Base-by-base conservation (phyloP, 2,797 vertebrate species). In the Pangasius mekongensis region DNA sequence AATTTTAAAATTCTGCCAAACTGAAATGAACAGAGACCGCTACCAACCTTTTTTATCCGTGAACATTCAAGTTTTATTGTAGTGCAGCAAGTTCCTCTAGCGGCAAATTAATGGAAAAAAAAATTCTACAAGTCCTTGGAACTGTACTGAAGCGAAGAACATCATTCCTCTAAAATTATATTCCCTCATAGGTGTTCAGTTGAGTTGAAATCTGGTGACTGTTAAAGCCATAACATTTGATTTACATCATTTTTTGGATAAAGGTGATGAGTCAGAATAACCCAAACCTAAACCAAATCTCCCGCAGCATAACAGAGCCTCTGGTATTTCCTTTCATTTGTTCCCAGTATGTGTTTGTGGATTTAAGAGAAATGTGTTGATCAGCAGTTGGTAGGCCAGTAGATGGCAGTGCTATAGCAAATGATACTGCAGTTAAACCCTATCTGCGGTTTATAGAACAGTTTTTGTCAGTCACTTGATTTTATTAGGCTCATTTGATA, bases 381-480 rank as follows among this genome's bases (percentile, higher is more conserved):
- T 22, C 47, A 85, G 36, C 39, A 58, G 47, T 74, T 86, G 90
- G 87, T 81, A 91, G 83, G 0, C 94, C 94, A 95, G 74, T 87
- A 95, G 95, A 60, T 93, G 94, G 88, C 94, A 93, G 91, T 89
- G 83, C 47, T 87, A 2, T 27, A 22, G 20, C 64, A 89, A n/a
- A n/a, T 83, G 47, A 56, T n/a, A 18, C 30, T n/a, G 43, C n/a
- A 83, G 62, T 84, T 64, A 10, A 16, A 2, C 49, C 16, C 27
- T 24, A 9, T 52, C 10, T 13, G 20, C 80, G 24, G 18, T 36
- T 58, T 64, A 47, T 47, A 30, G 13, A 9, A 47, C 39, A 64
- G 60, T 49, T 33, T 52, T 30, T 67, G 36, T 43, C 58, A 43
- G 22, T 62, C 33, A 13, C 8, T 36, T 81, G 0, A 24, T 81